Evolutionary conservation across 2,888 invertebrate species (phyloP).

Genomic region (Scotopteryx bipunctaria): DNA sequence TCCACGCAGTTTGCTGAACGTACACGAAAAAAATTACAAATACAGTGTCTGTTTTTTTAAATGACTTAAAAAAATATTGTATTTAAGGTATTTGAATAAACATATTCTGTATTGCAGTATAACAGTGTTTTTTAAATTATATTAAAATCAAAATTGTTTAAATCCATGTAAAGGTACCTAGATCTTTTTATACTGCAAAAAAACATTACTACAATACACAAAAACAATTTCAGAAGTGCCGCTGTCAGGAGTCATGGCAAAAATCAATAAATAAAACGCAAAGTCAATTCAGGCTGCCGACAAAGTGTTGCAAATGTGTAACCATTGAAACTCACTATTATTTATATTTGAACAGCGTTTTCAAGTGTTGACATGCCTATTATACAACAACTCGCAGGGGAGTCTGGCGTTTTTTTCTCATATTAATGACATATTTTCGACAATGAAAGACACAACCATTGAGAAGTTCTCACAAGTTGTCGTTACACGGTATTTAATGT

Average conservation of each 20-base stretch:
- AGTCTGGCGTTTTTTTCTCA: slow-evolving; percentile 63
- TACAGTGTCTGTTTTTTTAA: no score
- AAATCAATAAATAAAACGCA: slow-evolving; percentile 71
- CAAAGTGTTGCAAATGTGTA: slow-evolving; percentile 63
- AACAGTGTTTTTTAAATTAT: no score
- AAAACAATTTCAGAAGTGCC: slow-evolving; percentile 26
- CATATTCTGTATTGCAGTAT: no score
- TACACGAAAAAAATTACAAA: no score
- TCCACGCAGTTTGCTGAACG: no score
- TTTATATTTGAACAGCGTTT: slow-evolving; percentile 72
- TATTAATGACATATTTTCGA: slow-evolving; percentile 78
- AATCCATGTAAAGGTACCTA: no score
- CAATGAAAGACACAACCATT: slow-evolving; percentile 78
- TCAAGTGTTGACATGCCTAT: slow-evolving; percentile 80
- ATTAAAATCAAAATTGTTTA: no score
- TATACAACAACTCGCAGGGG: slow-evolving; percentile 77
- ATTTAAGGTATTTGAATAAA: background rate
- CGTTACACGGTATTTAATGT: slow-evolving; percentile 75
- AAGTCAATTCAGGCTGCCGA: slow-evolving; percentile 67
- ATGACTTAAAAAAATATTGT: no score
- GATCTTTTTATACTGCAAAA: background rate
- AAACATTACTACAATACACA: background rate
- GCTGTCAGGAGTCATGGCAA: slow-evolving; percentile 42
- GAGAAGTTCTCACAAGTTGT: slow-evolving; percentile 71
- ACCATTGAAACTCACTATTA: slow-evolving; percentile 66